These are phyloP conservation scores for Conus canariensis DNA, from an alignment of 2,888 invertebrate species.

Conservation along the genomic window DNA sequence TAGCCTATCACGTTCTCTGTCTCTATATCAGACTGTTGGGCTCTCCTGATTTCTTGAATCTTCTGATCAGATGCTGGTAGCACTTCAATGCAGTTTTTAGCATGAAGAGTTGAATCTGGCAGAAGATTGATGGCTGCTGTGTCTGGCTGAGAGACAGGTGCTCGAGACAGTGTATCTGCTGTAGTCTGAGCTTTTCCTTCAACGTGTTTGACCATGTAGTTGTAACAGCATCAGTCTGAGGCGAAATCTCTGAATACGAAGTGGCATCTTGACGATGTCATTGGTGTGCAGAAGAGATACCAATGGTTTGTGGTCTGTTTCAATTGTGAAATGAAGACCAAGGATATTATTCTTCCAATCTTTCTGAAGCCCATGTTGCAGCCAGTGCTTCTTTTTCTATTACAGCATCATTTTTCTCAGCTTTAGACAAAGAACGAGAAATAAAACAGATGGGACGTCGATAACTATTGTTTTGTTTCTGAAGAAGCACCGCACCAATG, in stretches of 20 bases:
- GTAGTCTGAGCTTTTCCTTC: background rate
- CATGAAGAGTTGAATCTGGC: background rate
- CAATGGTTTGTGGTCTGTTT: too few species aligned
- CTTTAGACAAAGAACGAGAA: too few species aligned
- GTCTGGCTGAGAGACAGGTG: background rate
- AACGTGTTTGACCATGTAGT: background rate
- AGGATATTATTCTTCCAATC: too few species aligned
- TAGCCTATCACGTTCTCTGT: background rate
- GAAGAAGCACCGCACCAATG: too few species aligned
- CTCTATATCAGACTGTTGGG: background rate
- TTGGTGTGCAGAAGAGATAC: background rate
- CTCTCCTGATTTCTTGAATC: background rate
- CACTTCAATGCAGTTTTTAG: background rate
- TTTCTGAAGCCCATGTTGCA: too few species aligned
- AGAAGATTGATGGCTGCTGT: background rate
- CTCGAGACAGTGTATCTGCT: background rate
- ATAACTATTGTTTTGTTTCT: too few species aligned
- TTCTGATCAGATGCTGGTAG: background rate
- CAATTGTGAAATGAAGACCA: too few species aligned
- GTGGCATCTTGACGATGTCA: background rate
- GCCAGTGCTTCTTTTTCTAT: too few species aligned
- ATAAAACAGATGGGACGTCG: too few species aligned
- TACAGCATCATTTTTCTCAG: too few species aligned
- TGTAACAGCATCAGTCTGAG: background rate
- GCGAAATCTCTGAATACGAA: background rate